These are phyloP conservation scores for Cantharis flavilabris DNA, from an alignment of 2,888 invertebrate species.

Conservation along the genomic window DNA sequence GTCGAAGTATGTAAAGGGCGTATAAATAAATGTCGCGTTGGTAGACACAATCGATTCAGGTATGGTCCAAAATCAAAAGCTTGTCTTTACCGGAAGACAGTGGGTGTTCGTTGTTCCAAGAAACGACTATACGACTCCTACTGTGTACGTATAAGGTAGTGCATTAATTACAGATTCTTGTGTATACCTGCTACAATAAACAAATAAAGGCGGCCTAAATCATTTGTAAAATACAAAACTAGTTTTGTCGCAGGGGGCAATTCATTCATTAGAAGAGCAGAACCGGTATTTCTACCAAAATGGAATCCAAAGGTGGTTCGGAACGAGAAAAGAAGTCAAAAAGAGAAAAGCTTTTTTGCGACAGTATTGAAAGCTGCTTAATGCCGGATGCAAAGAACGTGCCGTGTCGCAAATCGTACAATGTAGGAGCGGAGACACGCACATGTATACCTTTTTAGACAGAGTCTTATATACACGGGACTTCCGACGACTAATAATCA, in stretches of 20 bases:
- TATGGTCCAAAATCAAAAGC: slow-evolving; percentile 29
- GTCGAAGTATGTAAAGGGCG: slow-evolving; percentile 13
- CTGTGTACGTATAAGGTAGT: slow-evolving; percentile 24
- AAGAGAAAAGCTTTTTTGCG: slow-evolving; percentile 11
- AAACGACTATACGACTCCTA: slow-evolving; percentile 26
- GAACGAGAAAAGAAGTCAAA: neutral
- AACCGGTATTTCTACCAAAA: neutral
- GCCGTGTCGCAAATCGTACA: slow-evolving; percentile 22
- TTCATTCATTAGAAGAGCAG: neutral
- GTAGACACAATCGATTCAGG: slow-evolving; percentile 24
- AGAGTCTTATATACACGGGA: slow-evolving; percentile 30
- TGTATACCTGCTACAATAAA: slow-evolving; percentile 17
- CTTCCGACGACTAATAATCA: slow-evolving; percentile 37
- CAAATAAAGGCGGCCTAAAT: slow-evolving; percentile 6
- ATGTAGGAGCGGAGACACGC: slow-evolving; percentile 23
- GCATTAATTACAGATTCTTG: slow-evolving; percentile 24
- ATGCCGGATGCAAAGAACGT: slow-evolving; percentile 23
- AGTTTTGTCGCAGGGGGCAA: neutral
- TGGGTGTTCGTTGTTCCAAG: slow-evolving; percentile 41
- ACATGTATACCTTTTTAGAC: slow-evolving; percentile 31
- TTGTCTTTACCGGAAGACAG: slow-evolving; percentile 41
- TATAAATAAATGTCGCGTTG: slow-evolving; percentile 15
- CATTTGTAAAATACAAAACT: neutral
- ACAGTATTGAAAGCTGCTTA: slow-evolving; percentile 18
- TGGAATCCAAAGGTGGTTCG: neutral